phyloP scores from a whole-genome alignment of 1,140 invertebrate species.

The Himalopsyche phryganea region DNA sequence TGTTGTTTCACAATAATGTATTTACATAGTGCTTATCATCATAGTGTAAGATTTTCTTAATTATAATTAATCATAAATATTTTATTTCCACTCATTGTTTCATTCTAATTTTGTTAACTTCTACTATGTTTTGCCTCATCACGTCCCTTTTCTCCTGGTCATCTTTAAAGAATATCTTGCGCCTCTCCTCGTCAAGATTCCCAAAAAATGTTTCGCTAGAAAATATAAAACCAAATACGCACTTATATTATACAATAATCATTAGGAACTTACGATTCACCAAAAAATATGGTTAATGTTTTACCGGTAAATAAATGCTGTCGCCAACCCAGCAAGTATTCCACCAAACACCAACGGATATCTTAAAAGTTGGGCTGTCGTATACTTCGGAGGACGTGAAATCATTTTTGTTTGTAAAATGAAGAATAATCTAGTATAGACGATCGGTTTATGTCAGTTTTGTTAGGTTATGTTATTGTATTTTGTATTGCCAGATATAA shows the following conservation, averaged over 20 bases:
- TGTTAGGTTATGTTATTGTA: neutral
- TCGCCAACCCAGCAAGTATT: neutral
- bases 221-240: conserved; percentile 6
- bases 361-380: neutral
- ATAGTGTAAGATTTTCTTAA: neutral
- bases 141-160: neutral
- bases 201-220: conserved; percentile 11
- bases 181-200: conserved; percentile 2
- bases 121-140: conserved; percentile 1
- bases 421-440: neutral
- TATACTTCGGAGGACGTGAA: neutral
- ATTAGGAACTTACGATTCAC: too few relatives aligned
- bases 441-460: neutral
- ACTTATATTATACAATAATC: too few relatives aligned
- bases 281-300: neutral
- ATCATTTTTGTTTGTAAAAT: neutral
- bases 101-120: neutral
- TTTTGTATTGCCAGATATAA: neutral
- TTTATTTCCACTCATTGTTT: neutral
- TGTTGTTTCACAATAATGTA: neutral
- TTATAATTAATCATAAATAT: neutral
- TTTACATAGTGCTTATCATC: neutral
- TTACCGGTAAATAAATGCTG: conserved; percentile 19
- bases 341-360: conserved; percentile 17
- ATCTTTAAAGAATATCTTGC: conserved; percentile 3